phyloP scores from a whole-genome alignment of 2,797 vertebrate genomes.

The Sardinella longiceps region DNA sequence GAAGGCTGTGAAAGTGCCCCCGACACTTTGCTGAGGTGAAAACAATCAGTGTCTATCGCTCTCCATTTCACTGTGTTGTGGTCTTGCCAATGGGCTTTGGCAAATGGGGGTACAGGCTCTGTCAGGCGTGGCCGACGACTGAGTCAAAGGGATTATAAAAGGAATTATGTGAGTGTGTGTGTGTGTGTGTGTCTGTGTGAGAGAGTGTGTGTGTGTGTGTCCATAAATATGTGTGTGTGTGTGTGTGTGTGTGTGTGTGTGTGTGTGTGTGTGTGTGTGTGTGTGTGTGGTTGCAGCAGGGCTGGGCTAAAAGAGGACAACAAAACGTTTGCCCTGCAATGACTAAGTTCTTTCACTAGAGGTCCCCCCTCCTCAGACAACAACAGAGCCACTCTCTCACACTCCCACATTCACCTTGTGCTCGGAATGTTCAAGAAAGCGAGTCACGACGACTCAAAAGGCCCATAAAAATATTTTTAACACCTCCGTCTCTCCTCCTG shows the following conservation, averaged over 20 bases:
- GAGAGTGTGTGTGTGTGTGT: not conserved
- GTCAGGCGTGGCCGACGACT: constrained; percentile 7
- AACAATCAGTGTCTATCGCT: constrained; percentile 3
- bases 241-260: not conserved
- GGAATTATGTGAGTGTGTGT: not conserved
- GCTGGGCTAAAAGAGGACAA: not conserved
- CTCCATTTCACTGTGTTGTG: constrained; percentile 13
- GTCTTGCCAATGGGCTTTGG: constrained; percentile 15
- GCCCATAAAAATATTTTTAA: not conserved
- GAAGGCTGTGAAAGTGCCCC: constrained; percentile 8
- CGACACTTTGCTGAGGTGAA: not conserved
- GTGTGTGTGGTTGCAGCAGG: constrained; percentile 7
- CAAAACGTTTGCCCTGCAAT: constrained; percentile 14
- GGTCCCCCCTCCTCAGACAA: not conserved
- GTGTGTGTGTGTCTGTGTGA: not conserved
- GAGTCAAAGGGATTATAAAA: not conserved
- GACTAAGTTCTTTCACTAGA: not conserved
- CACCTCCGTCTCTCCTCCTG: not conserved
- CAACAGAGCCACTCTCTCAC: not conserved
- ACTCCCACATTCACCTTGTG: constrained; percentile 17
- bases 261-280: constrained; percentile 11
- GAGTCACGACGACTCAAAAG: not conserved
- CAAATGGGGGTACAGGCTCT: not conserved
- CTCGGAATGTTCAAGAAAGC: not conserved
- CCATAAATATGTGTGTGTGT: no score